These are phyloP conservation scores for Scaptomyza parva DNA, from an alignment of 2,888 invertebrate species.

Conservation along the genomic window DNA sequence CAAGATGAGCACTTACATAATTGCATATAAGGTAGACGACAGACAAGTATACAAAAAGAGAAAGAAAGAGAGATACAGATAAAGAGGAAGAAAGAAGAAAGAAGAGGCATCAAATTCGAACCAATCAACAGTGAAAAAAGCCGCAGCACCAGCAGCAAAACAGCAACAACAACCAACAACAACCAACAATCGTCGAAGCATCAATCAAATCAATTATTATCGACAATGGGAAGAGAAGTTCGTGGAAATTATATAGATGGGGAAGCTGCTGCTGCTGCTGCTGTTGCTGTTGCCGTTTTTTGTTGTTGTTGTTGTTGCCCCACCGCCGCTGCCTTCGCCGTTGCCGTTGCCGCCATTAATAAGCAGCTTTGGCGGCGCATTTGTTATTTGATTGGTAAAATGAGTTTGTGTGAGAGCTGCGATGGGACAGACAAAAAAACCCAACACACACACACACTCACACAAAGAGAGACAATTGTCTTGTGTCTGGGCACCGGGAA, in stretches of 20 bases:
- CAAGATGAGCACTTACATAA: too few species aligned
- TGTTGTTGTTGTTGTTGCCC: neutral
- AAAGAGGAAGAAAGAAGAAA: conserved; percentile 13
- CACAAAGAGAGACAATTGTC: conserved; percentile 29
- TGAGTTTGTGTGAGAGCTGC: conserved; percentile 62
- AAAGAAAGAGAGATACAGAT: neutral
- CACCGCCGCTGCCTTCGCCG: neutral
- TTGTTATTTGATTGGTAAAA: conserved; percentile 83
- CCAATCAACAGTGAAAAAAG: conserved; percentile 67
- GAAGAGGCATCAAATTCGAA: conserved; percentile 26
- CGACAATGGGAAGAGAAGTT: conserved; percentile 73
- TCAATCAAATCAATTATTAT: conserved; percentile 85
- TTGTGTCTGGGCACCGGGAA: conserved; percentile 44
- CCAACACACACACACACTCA: conserved; percentile 15
- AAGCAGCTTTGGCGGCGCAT: conserved; percentile 75
- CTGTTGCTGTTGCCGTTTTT: conserved; percentile 1
- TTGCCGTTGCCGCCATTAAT: conserved; percentile 72
- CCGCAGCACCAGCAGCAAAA: conserved; percentile 34
- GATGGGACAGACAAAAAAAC: conserved; percentile 18
- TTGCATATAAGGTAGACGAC: neutral
- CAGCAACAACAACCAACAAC: too few species aligned
- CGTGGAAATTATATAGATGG: conserved; percentile 69
- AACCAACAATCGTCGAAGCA: conserved; percentile 74
- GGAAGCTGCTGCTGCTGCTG: conserved; percentile 1
- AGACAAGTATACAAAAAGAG: neutral